Evolutionary conservation across 2,113 vertebrate species (phyloP), one percentile per base, ranked within the genome.

Genomic region (Entelurus aequoreus): DNA sequence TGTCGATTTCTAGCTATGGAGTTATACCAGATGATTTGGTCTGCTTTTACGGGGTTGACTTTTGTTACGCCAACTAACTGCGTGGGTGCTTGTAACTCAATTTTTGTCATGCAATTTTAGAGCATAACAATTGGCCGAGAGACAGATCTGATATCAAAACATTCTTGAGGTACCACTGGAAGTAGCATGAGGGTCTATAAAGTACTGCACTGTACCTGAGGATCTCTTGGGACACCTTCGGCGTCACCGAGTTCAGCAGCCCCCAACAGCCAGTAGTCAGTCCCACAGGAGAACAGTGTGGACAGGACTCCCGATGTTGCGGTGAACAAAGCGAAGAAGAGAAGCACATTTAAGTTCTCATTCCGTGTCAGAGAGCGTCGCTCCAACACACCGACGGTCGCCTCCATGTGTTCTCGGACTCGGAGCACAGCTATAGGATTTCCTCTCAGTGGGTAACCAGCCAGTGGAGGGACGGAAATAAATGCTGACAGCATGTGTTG

Each of bases 241-340:
- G 50, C 54, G 14, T 21, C 36, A 71, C 79, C 76, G 66, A 77
- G 66, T 62, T 76, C 66, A 0, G 65, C 47, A 0, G 69, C 42
- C 44, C 55, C 83, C 67, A 81, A 74, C 63, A 85, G 78, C 83
- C 83, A 85, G 76, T 85, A 83, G 65, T 82, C 80, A 0, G 80
- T 80, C 8, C 73, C 76, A 0, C 71, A 82, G 58, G 55, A 77
- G 11, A 82, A 42, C 47, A 83, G 51, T n/a, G 47, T 65, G 61
- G 62, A 63, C 37, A 83, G 49, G 40, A 63, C 62, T 0, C 76
- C 78, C 0, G 12, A 10, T 0, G 68, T 71, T 8, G 69, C 80
- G 0, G 55, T 76, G 69, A 85, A 79, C 19, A 76, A 38, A 2
- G 69, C 72, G 9, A 83, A 28, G 67, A 79, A 81, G 58, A 85